phyloP scores from a whole-genome alignment of 1,140 invertebrate species.

The Scaptomyza hsui region DNA sequence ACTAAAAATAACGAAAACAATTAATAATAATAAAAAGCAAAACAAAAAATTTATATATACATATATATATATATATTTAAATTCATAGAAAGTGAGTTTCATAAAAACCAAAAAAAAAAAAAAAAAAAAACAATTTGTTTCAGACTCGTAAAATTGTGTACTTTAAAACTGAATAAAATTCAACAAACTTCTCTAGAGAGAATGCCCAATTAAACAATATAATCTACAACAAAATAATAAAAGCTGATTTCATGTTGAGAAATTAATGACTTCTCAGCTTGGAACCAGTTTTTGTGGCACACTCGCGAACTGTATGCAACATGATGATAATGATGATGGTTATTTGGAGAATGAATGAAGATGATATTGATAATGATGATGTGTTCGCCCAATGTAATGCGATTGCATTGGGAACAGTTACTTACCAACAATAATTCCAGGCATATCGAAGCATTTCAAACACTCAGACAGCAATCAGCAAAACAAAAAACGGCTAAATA shows the following conservation, averaged over 20 bases:
- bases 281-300: conserved; percentile 29
- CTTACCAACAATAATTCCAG: conserved; percentile 76
- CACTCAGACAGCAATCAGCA: conserved; percentile 45
- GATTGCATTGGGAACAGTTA: conserved; percentile 66
- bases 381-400: conserved; percentile 49
- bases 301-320: conserved; percentile 27
- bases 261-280: conserved; percentile 20
- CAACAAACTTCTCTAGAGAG: conserved; percentile 41
- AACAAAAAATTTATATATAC: conserved; percentile 52
- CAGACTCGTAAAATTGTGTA: conserved; percentile 71
- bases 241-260: conserved; percentile 33
- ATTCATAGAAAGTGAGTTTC: conserved; percentile 40
- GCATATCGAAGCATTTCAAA: conserved; percentile 79
- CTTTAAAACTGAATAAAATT: conserved; percentile 81
- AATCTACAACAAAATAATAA: neutral
- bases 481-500: conserved; percentile 19
- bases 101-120: conserved; percentile 31
- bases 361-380: conserved; percentile 40
- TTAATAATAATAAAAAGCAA: conserved; percentile 39
- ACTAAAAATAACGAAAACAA: conserved; percentile 3
- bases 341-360: conserved; percentile 6
- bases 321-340: conserved; percentile 15
- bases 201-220: conserved; percentile 27
- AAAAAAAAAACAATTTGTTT: conserved; percentile 48
- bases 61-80: too few relatives aligned